Conservation (phyloP, 2,888 invertebrate species). For the Hyposoter didymator region DNA sequence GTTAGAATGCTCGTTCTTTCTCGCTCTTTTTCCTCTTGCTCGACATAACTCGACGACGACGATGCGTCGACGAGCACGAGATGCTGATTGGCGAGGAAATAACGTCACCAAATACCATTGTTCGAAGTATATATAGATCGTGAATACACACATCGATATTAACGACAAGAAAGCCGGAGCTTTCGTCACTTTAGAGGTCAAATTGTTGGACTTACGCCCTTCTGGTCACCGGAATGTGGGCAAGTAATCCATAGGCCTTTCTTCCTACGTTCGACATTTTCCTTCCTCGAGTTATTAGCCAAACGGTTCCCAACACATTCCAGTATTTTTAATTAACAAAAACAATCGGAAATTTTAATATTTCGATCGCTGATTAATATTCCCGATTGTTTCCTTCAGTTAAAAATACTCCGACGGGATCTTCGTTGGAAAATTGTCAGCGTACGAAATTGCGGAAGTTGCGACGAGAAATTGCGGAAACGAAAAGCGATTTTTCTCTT, state of each 20-base stretch:
- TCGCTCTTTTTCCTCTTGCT: conserved; percentile 17
- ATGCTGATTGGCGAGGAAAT: conserved; percentile 46
- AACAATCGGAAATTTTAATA: too few species aligned
- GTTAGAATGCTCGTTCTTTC: conserved; percentile 17
- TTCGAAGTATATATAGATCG: conserved; percentile 21
- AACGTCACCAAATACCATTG: conserved; percentile 57
- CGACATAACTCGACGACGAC: conserved; percentile 45
- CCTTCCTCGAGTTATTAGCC: background rate
- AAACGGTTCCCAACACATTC: background rate
- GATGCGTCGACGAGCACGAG: conserved; percentile 22
- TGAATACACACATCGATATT: conserved; percentile 1
- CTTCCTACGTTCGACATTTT: background rate
- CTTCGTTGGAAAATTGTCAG: background rate
- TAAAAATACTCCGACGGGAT: background rate
- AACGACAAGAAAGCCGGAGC: background rate
- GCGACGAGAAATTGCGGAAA: background rate
- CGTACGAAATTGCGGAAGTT: background rate
- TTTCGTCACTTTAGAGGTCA: conserved; percentile 6
- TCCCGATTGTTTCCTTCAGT: too few species aligned
- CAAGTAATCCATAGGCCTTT: background rate
- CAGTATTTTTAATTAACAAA: too few species aligned
- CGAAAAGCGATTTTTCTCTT: background rate
- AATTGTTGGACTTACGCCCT: conserved; percentile 3
- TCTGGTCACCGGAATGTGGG: background rate
- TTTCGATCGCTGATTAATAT: too few species aligned